Conservation (phyloP, 2,888 invertebrate genomes). For the Coronaproctus castanopsis region DNA sequence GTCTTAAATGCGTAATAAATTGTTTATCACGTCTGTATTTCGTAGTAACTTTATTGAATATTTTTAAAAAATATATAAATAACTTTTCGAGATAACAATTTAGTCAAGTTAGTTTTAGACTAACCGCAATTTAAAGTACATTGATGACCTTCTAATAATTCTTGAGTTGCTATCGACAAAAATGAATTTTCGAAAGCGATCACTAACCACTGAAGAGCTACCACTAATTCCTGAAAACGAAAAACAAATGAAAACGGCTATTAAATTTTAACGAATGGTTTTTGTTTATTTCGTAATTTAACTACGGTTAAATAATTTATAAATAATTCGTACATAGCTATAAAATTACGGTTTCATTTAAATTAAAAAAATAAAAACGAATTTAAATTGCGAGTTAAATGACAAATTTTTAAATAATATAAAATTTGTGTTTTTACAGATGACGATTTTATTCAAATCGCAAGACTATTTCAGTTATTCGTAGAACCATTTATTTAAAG, state of each 20-base stretch:
- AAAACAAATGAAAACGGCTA: slow-evolving; percentile 2
- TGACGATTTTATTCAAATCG: too few species aligned
- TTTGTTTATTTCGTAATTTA: neutral
- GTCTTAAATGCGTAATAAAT: too few species aligned
- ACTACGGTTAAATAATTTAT: too few species aligned
- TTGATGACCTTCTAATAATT: slow-evolving; percentile 23
- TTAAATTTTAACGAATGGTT: neutral
- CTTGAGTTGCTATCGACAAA: slow-evolving; percentile 44
- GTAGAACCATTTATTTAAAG: too few species aligned
- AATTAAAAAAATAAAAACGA: too few species aligned
- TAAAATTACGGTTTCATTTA: too few species aligned
- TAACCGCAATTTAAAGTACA: slow-evolving; percentile 3
- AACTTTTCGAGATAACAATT: too few species aligned
- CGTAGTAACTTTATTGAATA: too few species aligned
- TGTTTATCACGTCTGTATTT: too few species aligned
- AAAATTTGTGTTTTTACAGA: neutral
- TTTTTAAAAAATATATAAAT: too few species aligned
- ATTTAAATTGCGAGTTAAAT: neutral
- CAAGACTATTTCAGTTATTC: too few species aligned
- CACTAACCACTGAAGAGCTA: slow-evolving; percentile 69
- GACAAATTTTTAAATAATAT: neutral
- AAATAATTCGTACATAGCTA: too few species aligned
- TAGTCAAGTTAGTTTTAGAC: neutral
- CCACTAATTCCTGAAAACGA: slow-evolving; percentile 47
- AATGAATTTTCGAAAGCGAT: slow-evolving; percentile 74